Conservation (phyloP, 1,140 invertebrate genomes). For the Lordiphosa mommai region DNA sequence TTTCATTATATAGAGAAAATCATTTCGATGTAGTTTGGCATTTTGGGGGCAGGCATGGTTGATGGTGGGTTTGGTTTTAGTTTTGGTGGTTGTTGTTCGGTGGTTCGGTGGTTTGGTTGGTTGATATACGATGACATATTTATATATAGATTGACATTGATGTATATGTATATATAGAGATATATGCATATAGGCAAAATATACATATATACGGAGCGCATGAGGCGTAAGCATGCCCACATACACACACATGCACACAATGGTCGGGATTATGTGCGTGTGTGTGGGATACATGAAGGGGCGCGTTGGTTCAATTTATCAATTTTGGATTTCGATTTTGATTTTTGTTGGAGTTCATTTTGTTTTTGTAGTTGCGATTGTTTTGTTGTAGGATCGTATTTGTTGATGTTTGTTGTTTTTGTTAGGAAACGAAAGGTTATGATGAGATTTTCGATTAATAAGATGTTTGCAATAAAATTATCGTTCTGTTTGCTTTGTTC, state of each 20-base stretch:
- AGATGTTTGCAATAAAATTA: constrained; percentile 52
- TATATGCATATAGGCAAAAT: constrained; percentile 15
- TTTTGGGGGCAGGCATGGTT: constrained; percentile 36
- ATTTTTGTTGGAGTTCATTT: constrained; percentile 34
- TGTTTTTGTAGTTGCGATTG: constrained; percentile 30
- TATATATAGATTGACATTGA: constrained; percentile 18
- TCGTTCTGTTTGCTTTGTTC: constrained; percentile 20
- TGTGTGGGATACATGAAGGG: constrained; percentile 12
- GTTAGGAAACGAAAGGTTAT: constrained; percentile 70
- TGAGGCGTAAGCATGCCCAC: constrained; percentile 19
- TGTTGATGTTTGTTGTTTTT: constrained; percentile 55
- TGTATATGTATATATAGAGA: constrained; percentile 17
- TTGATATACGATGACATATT: constrained; percentile 34
- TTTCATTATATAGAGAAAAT: constrained; percentile 49
- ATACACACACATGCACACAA: constrained; percentile 46
- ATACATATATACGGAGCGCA: constrained; percentile 28
- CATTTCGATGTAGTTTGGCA: constrained; percentile 36
- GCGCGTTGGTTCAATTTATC: constrained; percentile 14
- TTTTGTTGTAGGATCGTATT: constrained; percentile 39
- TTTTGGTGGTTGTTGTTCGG: constrained; percentile 34
- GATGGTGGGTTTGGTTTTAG: constrained; percentile 32
- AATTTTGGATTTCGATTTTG: constrained; percentile 24
- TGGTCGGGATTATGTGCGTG: constrained; percentile 25
- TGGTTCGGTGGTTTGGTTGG: constrained; percentile 39
- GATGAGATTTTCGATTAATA: constrained; percentile 71